Base-by-base conservation (phyloP, 2,888 invertebrate species). In the Troides aeacus region DNA sequence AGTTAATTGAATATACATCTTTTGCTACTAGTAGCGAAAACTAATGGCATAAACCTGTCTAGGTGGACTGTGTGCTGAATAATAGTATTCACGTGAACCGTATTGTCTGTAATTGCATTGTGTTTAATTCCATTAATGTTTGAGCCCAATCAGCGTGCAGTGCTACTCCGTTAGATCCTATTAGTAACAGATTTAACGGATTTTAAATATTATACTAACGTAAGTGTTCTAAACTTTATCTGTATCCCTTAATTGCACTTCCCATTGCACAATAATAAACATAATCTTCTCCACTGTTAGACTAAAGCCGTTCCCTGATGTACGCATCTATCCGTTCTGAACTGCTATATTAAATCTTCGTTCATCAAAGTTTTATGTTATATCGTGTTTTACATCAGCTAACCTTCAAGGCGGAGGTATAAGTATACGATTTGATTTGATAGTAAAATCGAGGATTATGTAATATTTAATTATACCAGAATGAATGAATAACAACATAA, bases 31-130 rank as follows among this genome's bases (percentile, higher is more conserved):
- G 58, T 12, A 42, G 60, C 18, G 46, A 61, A 61, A 70, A 64
- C 72, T 72, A 71, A 72, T 69, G 69, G 56, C 72, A 74, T 75
- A 73, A 73, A 71, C 73, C 72, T 72, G 72, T 75, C 68, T 65
- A 64, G 72, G 65, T 72, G 71, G 59, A 61, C 67, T 74, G 71
- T 72, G 71, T 70, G 72, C 74, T 75, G 75, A 73, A 77, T 79
- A 80, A 79, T 75, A 75, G 73, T 76, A 74, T 78, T 80, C 78
- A 75, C 74, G 72, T 72, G 71, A 76, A 78, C 78, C 75, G 78
- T 78, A 80, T 81, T 84, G 82, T 84, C 80, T 82, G 78, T 88
- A 86, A 88, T 88, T 84, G 84, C 78, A 83, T 87, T 83, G 84
- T 81, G 82, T 82, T 84, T 84, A 83, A 87, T 89, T 80, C 83